Base-by-base conservation (phyloP, 2,888 invertebrate genomes). In the Pogonocherus hispidulus region DNA sequence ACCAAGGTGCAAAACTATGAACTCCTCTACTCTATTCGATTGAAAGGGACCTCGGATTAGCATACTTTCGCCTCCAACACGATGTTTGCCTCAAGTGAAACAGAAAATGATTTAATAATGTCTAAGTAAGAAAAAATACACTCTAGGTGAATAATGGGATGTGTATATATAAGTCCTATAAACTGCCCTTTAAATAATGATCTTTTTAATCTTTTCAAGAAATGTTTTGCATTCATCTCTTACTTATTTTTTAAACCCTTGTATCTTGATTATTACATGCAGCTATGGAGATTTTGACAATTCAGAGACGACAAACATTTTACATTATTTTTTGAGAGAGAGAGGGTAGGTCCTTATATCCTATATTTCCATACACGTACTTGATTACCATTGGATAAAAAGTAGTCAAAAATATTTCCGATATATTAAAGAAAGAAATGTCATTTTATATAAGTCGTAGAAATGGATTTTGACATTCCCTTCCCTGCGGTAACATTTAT, bases 21-120 rank as follows among this genome's bases (percentile, higher is more conserved):
- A 63, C 57, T 60, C 63, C 63, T 57, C 46, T 57, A 69, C 68
- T 71, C 59, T 46, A 49, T 52, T 60, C 72, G 66, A 72, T 72
- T 69, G 70, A 66, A 72, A 63, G 23, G 69, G 72, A 68, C 63
- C 20, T 62, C 57, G 55, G 68, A 70, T 72, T 72, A 72, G 72
- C 72, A 72, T 72, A 72, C 72, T 72, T 72, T 69, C 67, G 67
- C 49, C 51, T 51, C 18, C 35, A 16, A 57, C 23, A 44, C 9
- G 27, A 57, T 44, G 41, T 63, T 22, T 22, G 51, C 35, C 19
- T 49, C 62, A 52, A 47, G 22, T 37, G 52, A 63, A 41, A 59
- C 14, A 37, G 19, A 54, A 54, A 54, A 54, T 54, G 18, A 18
- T 54, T 52, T 32, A 35, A 18, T 16, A 19, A 16, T 6, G 9